Percentiles rank a stretch among this genome's conserved stretches.
Conservation (phyloP, 2,797 vertebrate genomes). For the Knipowitschia caucasica region DNA sequence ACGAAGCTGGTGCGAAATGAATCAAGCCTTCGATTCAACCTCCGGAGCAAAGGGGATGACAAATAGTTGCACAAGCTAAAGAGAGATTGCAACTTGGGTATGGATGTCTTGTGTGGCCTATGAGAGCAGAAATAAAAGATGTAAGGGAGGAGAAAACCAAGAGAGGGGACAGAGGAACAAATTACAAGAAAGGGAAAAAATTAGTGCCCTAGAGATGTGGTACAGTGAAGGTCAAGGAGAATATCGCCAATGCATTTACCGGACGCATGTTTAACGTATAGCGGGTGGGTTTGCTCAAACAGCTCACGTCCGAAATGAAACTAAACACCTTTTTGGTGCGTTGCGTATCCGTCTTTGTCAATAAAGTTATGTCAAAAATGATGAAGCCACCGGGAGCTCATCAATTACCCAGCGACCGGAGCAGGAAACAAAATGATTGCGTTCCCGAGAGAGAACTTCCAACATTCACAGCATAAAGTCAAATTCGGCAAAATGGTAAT, state of each 20-base stretch:
- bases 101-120: conserved; percentile 21
- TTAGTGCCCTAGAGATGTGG: conserved; percentile 56
- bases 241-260: conserved; percentile 50
- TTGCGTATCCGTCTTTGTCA: conserved; percentile 66
- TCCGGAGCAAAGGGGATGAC: conserved; percentile 14
- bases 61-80: conserved; percentile 12
- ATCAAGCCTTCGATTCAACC: conserved; percentile 15
- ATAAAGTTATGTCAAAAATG: conserved; percentile 62
- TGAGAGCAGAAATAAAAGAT: conserved; percentile 19
- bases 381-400: conserved; percentile 57
- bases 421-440: conserved; percentile 62
- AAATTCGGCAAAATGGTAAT: no score
- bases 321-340: conserved; percentile 51
- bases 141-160: background rate
- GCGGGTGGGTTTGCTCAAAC: conserved; percentile 30
- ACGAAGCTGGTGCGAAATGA: conserved; percentile 1
- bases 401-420: conserved; percentile 55
- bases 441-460: conserved; percentile 36
- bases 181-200: conserved; percentile 43
- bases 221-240: conserved; percentile 66
- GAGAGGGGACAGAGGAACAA: conserved; percentile 18
- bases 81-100: conserved; percentile 18
- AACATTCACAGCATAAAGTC: conserved; percentile 1
- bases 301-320: conserved; percentile 51
- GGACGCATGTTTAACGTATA: conserved; percentile 10